Base-by-base conservation (phyloP, 1,140 invertebrate genomes). In the Ostrea denselamellosa region DNA sequence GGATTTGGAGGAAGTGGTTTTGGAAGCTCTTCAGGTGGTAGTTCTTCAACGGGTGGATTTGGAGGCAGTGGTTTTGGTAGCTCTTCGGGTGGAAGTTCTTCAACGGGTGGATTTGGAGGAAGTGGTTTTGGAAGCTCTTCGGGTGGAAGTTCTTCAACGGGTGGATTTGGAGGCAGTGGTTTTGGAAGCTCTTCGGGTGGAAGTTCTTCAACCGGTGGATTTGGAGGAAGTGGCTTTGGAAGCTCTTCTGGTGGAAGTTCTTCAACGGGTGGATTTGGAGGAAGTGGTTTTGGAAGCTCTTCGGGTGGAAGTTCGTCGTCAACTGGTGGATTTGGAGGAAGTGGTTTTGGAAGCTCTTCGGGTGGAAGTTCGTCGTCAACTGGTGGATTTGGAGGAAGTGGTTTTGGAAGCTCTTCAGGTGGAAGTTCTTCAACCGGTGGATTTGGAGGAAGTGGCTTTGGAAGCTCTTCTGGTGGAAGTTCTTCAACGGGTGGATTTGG, bases 191-290 rank as follows among this genome's bases (percentile, higher is more conserved):
- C 25, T 77, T 77, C 68, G 2, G 14, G 10, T 12, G 68, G 68
- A 4, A 28, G 68, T 17, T 28, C 25, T 28, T 71, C 65, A 28
- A 17, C 68, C 2, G 68, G 68, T 14, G 68, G 68, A 77, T 77
- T 77, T 34, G 68, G 68, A 77, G 68, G 68, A 10, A 77, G 68
- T 10, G 68, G 68, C 0, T 77, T 77, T 34, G 68, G 68, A 77
- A 77, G 68, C 28, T 77, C 68, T 1, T 34, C 68, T 2, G 65
- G 65, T 25, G 65, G 62, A n/a, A 22, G 22, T 22, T n/a, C n/a
- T n/a, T 71, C 65, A 71, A 28, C 65, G 0, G 68, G 68, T 0
- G 68, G 68, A 28, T 77, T 77, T 28, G 68, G 68, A 77, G 68
- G 68, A 34, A 77, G 68, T 17, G 68, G 68, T 0, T 77, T 77